Evolutionary conservation across 1,140 invertebrate species (phyloP).

Genomic region (Zaprionus africanus): DNA sequence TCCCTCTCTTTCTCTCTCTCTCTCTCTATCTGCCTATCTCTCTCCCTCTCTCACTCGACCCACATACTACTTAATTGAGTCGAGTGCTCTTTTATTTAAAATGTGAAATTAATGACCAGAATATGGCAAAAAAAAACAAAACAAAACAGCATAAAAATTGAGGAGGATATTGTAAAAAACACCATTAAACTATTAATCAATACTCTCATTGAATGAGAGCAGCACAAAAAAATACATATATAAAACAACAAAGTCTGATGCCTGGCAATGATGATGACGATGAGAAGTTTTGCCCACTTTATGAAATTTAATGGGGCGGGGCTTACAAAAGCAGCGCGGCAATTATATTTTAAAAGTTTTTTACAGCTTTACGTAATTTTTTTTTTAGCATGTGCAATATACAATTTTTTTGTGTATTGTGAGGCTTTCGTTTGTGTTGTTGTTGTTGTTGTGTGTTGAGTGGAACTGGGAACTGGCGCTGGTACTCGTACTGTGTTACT

Average conservation of each 20-base stretch:
- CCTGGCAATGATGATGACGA: background rate
- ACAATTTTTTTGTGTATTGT: conserved; percentile 12
- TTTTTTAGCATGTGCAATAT: conserved; percentile 16
- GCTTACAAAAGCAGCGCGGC: conserved; percentile 66
- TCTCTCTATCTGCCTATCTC: background rate
- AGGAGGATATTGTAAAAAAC: conserved; percentile 28
- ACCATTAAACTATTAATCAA: conserved; percentile 78
- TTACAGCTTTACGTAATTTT: conserved; percentile 40
- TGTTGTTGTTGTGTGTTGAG: conserved; percentile 12
- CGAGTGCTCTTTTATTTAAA: conserved; percentile 68
- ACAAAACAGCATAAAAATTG: background rate
- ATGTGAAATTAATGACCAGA: conserved; percentile 69
- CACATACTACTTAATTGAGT: conserved; percentile 65
- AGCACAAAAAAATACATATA: conserved; percentile 31
- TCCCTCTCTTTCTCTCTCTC: no score
- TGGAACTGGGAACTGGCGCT: conserved; percentile 36
- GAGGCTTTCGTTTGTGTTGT: conserved; percentile 16
- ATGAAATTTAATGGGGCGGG: conserved; percentile 66
- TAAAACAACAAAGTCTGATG: conserved; percentile 1
- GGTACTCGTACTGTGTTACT: conserved; percentile 7
- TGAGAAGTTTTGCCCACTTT: conserved; percentile 58
- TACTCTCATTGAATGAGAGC: conserved; percentile 23
- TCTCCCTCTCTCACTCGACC: background rate
- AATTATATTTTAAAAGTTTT: conserved; percentile 79
- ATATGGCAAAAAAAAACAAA: conserved; percentile 21